phyloP scores from a whole-genome alignment of 2,888 invertebrate genomes.

The Hirtodrosophila duncani region DNA sequence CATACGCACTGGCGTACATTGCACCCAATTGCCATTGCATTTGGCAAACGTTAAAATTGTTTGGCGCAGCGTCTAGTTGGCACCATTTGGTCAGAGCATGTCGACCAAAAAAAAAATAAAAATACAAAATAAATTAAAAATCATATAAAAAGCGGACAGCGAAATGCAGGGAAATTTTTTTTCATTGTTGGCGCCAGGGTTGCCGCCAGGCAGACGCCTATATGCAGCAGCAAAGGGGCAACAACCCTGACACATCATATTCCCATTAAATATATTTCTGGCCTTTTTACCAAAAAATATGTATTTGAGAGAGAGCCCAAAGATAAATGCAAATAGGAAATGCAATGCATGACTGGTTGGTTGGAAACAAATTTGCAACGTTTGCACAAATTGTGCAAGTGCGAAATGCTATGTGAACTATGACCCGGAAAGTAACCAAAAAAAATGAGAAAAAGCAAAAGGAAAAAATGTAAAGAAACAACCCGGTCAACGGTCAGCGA shows the following conservation, averaged over 20 bases:
- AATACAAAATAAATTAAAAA: slow-evolving; percentile 63
- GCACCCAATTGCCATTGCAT: slow-evolving; percentile 50
- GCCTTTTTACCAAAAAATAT: slow-evolving; percentile 26
- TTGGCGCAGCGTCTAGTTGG: slow-evolving; percentile 61
- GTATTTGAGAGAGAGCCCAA: slow-evolving; percentile 10
- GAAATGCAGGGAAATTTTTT: slow-evolving; percentile 52
- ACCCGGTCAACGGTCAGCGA: slow-evolving; percentile 31
- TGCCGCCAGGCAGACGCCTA: slow-evolving; percentile 48
- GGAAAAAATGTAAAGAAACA: neutral
- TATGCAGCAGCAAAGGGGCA: slow-evolving; percentile 28
- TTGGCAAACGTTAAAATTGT: slow-evolving; percentile 55
- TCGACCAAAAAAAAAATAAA: slow-evolving; percentile 8
- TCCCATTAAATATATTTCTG: slow-evolving; percentile 42
- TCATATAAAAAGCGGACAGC: slow-evolving; percentile 58
- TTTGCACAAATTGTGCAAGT: slow-evolving; percentile 24
- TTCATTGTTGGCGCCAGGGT: slow-evolving; percentile 56
- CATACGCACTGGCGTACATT: slow-evolving; percentile 52
- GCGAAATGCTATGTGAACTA: slow-evolving; percentile 18
- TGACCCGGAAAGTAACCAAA: slow-evolving; percentile 8
- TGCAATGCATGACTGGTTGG: slow-evolving; percentile 45
- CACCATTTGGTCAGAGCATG: slow-evolving; percentile 70
- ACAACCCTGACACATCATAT: slow-evolving; percentile 54
- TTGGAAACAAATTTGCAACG: slow-evolving; percentile 29
- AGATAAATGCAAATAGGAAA: slow-evolving; percentile 59
- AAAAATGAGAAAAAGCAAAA: neutral